Evolutionary conservation across 2,888 invertebrate genomes (phyloP), one percentile per base, ranked within the genome.

Genomic region (Phortica okadai): DNA sequence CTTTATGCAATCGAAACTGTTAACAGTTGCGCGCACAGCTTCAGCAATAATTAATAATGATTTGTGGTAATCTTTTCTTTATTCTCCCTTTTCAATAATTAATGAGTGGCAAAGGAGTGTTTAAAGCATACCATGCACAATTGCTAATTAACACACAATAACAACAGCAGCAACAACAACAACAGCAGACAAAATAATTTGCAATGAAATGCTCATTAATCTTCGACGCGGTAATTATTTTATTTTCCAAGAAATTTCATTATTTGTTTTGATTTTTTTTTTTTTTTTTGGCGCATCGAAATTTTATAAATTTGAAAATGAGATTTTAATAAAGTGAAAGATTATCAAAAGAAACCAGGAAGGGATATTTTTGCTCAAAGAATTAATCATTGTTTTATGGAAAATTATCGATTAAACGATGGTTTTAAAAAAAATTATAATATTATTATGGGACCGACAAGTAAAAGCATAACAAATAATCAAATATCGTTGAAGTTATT

Each of bases 281-380:
- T n/a, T n/a, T n/a, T n/a, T n/a, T n/a, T n/a, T n/a, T n/a, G n/a
- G 50, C 50, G 50, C 50, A 50, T 50, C 50, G 50, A 50, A 50
- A 8, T 50, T 50, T 50, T 8, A 50, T 50, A 50, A 50, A 50
- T 50, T 50, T 50, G 50, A 50, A 50, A 50, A 11, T 50, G 10
- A 50, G 5, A 50, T 50, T 50, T 8, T 11, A 11, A 50, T 50
- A 50, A 50, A 14, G 10, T 8, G 8, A 50, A 11, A 14, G 14
- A 50, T 14, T 3, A 50, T 3, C 50, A 14, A 50, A 8, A 50
- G 14, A 8, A 11, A 50, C 50, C 50, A 50, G 50, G 50, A 50
- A 50, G 50, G 50, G 33, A 33, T 33, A 2, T 33, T 33, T 3
- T 33, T 33, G 33, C 33, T 33, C 6, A 50, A 50, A 50, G 14